Evolutionary conservation across 1,140 invertebrate species (phyloP), one percentile per base, ranked within the genome.

Genomic region (Macrobrachium nipponense): DNA sequence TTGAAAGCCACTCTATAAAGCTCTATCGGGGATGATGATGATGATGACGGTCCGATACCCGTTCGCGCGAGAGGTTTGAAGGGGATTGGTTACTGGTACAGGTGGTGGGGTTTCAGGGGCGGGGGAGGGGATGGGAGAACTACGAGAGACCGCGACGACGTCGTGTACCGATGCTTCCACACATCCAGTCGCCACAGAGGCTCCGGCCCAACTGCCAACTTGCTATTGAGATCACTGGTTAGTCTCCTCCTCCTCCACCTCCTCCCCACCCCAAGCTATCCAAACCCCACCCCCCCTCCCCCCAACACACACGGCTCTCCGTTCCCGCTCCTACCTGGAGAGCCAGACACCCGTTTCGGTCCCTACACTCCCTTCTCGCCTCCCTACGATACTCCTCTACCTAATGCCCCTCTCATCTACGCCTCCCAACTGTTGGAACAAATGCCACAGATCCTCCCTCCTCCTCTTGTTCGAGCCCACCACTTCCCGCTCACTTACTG

Each of bases 151-250:
- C n/a, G 20, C 59, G 44, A 27, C 76, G 20, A 51, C 20, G 11
- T 11, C 12, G 23, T n/a, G 14, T 7, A 27, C 51, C 14, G n/a
- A 15, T 20, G 8, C 61, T 15, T 18, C 4, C 14, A 64, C 72
- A 76, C 81, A 72, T 82, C 81, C 81, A 44, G 59, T 61, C 44
- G 12, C 72, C 17, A 44, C 11, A 61, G 81, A 60, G 72, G 81
- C 72, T 27, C 60, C 23, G 36, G 59, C 81, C 81, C 70, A 82
- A 82, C 81, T 82, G 81, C 44, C 58, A 58, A 79, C 20, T 58
- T 51, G 20, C 23, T 36, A 17, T 27, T 8, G 23, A 36, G 43
- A n/a, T 44, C 64, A 36, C 43, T 18, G 36, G 18, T 17, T 36
- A 12, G 6, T 27, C 51, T 78, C 76, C 76, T 43, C 3, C 43